Base-by-base conservation (phyloP, 2,113 vertebrate species). In the Acrocephalus arundinaceus region DNA sequence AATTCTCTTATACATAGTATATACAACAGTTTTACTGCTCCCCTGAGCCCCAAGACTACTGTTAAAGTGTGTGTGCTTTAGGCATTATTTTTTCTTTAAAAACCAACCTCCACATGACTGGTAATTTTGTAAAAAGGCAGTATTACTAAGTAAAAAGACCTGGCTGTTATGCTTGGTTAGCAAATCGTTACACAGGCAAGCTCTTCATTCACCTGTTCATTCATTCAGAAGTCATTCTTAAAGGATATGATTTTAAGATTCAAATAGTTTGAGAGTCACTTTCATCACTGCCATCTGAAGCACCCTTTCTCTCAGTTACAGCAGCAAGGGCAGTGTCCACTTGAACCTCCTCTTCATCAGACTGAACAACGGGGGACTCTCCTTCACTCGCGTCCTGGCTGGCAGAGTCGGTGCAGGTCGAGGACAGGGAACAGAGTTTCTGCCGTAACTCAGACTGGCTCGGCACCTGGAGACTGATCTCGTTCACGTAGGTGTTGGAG, bases 381-480 rank as follows among this genome's bases (percentile, higher is more conserved):
- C 98, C 98, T 27, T 98, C 98, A 1, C 98, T 97, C 0, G 96
- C 98, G 9, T 99, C 98, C 86, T 98, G 98, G 96, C 98, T 97
- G 95, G 98, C 97, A 0, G 97, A 98, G 83, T 99, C 98, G 1
- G 98, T 98, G 84, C 98, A 98, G 75, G 98, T 96, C 13, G 98
- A 98, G 1, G 98, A 98, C 17, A 98, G 96, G 1, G 98, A 98
- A 7, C 98, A 98, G 8, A 98, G 98, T 66, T 98, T 98, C 90
- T 98, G 97, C 35, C 96, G 97, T 2, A 98, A 65, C 35, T 98
- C 98, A 0, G 98, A 96, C 94, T 98, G 98, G 22, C 97, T 98
- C 13, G 99, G 99, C 57, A 99, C 99, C 97, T 98, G 98, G 31
- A 99, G 98, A 1, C 98, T 98, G 62, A 99, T 98, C 96, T 99